Evolutionary conservation across 2,888 invertebrate genomes (phyloP), one percentile per base, ranked within the genome.

Genomic region (Eupithecia exiguata): DNA sequence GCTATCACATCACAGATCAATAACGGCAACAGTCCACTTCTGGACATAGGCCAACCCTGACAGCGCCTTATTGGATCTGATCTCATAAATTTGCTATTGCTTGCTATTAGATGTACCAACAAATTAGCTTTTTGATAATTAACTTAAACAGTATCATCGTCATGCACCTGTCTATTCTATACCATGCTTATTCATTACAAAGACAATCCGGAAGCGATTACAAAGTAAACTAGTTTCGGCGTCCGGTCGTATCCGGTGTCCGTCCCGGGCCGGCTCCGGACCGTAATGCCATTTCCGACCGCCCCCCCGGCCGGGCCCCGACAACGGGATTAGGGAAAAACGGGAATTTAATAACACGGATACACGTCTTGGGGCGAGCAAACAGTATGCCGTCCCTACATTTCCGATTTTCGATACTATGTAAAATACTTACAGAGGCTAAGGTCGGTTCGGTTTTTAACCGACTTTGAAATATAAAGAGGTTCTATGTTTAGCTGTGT

Each of bases 211-310:
- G 25, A 58, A 25, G 58, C 58, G 21, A 58, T 25, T 5, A 58
- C 21, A 58, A 58, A 58, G 58, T 25, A 58, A 58, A 58, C n/a
- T 0, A 53, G 14, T 58, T 21, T 58, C 21, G 25, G 25, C 25
- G 77, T 81, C 83, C 81, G 83, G 85, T 85, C 82, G 87, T 89
- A 90, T 92, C 91, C 91, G 90, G 89, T 91, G 89, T 90, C 91
- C 91, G 88, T 87, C 84, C 82, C 81, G 84, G 83, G 88, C 89
- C 90, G 91, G 10, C 61, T 68, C 68, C 74, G 70, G 49, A 62
- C 43, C 58, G 71, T 93, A 93, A 93, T 92, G 90, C 90, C 85
- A 92, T 93, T 93, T 92, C 92, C 92, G 91, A 91, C 40, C 87
- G 87, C 86, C 90, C 91, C 87, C 88, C 86, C 30, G 30, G 4